Evolutionary conservation across 2,888 invertebrate genomes (phyloP).

Genomic region (Plagodis pulveraria): DNA sequence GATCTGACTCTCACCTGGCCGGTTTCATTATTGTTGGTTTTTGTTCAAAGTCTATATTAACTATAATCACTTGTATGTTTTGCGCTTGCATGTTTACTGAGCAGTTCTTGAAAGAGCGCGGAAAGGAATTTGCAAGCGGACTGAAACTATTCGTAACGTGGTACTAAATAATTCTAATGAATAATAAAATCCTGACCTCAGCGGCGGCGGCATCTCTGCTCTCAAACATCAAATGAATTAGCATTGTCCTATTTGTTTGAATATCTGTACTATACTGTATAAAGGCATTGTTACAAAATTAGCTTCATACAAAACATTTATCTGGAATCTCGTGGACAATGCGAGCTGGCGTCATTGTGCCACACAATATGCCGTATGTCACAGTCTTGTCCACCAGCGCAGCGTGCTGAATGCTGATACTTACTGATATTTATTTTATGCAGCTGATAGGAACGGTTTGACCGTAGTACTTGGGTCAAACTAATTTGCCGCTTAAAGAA

Average conservation of each 20-base stretch:
- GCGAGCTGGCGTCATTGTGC: slow-evolving; percentile 3
- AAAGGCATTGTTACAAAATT: slow-evolving; percentile 12
- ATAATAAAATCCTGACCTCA: not conserved
- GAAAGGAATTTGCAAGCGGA: too few relatives aligned
- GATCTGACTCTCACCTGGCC: too few relatives aligned
- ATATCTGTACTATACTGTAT: not conserved
- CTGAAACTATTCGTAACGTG: too few relatives aligned
- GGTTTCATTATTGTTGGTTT: too few relatives aligned
- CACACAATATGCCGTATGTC: slow-evolving; percentile 21
- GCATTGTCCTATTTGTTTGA: slow-evolving; percentile 11
- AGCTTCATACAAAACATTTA: slow-evolving; percentile 17
- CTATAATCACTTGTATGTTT: too few relatives aligned
- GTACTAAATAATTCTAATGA: not conserved
- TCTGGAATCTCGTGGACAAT: slow-evolving; percentile 13
- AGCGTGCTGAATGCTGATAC: slow-evolving; percentile 8
- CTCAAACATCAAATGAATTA: not conserved
- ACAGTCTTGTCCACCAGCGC: slow-evolving; percentile 19
- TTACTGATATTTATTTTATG: not conserved
- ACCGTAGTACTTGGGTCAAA: too few relatives aligned
- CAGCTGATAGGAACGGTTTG: too few relatives aligned
- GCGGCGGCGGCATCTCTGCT: not conserved
- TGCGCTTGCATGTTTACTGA: too few relatives aligned
- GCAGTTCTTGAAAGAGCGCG: too few relatives aligned
- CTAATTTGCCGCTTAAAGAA: too few relatives aligned
- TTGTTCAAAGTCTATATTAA: too few relatives aligned